Base-by-base conservation (phyloP, 2,888 invertebrate genomes). In the Pristionchus arcanus region DNA sequence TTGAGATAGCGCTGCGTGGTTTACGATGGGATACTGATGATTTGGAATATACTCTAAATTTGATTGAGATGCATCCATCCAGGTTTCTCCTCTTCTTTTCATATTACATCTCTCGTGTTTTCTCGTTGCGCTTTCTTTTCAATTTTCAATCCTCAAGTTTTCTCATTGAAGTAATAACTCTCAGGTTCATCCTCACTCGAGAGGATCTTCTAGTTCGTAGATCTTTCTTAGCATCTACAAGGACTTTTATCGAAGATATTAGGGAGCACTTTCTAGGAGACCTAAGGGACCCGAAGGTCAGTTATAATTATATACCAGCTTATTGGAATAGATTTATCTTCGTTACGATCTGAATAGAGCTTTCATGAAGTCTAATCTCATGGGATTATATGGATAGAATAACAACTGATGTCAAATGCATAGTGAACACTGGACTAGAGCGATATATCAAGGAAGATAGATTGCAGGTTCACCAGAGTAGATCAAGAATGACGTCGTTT, bases 211-310 rank as follows among this genome's bases (percentile, higher is more conserved):
- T 89, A 25, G 89, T 90, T 49, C 71, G 91, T 77, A 85, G 71
- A 13, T 59, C 59, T 13, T 90, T 91, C 59, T 63, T 77, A 28
- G 63, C 28, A 4, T 88, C 90, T 34, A 77, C 91, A 25, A 74
- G 89, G 19, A 59, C 83, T 16, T 91, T 90, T 83, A 90, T 90
- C 34, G 90, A 90, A 83, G 91, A 91, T 31, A 81, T 91, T 37
- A 89, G 90, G 21, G 81, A 81, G 53, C 87, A 91, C 90, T 90
- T 91, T n/a, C 59, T 90, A 21, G 89, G 90, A 55, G 84, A 84
- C 11, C 25, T 84, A 19, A 55, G 28, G 34, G n/a, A 84, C 15
- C 59, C 59, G 0, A 84, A 59, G 84, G 84, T 59, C 42, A 49
- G 81, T 25, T 42, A 81, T 49, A 25, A 25, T 81, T 81, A 11